Percentiles rank a stretch among this genome's conserved stretches.
These are phyloP conservation scores for Numida meleagris DNA, from an alignment of 2,113 vertebrate species.

Conservation along the genomic window DNA sequence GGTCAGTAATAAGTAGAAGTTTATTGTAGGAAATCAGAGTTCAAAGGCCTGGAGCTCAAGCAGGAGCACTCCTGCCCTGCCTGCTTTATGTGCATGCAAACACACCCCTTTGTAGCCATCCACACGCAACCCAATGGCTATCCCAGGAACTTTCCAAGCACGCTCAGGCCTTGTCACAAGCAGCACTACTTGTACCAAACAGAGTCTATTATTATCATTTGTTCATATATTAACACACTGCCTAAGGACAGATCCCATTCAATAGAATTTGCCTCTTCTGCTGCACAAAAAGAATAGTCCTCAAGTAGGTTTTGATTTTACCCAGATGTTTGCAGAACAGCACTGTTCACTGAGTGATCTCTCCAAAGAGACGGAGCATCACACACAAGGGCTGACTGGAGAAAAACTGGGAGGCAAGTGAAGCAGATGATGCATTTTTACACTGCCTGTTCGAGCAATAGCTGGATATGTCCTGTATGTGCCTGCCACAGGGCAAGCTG, in stretches of 20 bases:
- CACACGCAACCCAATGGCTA: neutral
- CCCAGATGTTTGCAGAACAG: neutral
- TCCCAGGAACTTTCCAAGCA: neutral
- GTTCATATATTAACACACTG: neutral
- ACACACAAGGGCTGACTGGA: accelerated
- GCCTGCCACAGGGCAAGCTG: neutral
- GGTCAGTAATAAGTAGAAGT: neutral
- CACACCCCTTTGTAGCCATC: accelerated
- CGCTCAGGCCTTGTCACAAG: neutral
- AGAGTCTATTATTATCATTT: neutral
- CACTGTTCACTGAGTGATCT: neutral
- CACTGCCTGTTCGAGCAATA: neutral
- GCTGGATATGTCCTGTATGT: neutral
- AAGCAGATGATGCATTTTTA: neutral
- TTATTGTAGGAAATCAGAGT: neutral
- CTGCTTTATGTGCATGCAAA: neutral
- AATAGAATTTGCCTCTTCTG: neutral
- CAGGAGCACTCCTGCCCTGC: accelerated
- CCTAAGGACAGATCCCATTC: neutral
- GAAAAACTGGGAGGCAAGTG: neutral
- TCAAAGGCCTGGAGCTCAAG: neutral
- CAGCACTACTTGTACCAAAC: neutral
- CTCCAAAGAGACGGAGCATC: neutral
- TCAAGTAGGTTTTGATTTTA: neutral
- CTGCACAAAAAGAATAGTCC: neutral